Conservation (phyloP, 1,140 invertebrate species). For the Drosophila sulfurigaster region DNA sequence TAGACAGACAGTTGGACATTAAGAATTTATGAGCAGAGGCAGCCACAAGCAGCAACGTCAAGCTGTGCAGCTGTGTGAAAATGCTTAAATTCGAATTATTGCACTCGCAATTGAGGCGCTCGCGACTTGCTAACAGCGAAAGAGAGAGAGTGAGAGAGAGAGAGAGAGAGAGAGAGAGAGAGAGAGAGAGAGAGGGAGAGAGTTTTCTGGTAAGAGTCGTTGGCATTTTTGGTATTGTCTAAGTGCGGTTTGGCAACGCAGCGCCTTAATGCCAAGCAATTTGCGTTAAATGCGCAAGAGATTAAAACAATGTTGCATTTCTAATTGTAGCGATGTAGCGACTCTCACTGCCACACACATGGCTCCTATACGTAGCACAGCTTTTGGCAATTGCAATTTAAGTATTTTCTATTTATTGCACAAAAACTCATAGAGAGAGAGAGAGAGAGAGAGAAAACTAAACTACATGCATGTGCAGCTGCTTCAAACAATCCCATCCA, state of each 20-base stretch:
- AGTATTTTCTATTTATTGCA: conserved; percentile 78
- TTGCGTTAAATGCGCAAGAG: conserved; percentile 82
- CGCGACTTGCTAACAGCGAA: too few species aligned
- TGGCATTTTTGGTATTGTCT: conserved; percentile 35
- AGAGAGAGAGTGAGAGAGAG: too few species aligned
- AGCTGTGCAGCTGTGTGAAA: conserved; percentile 58
- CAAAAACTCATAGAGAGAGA: conserved; percentile 4
- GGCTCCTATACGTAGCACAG: conserved; percentile 49
- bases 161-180: too few species aligned
- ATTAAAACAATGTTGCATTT: conserved; percentile 84
- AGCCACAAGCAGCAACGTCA: conserved; percentile 1
- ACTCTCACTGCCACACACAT: conserved; percentile 45
- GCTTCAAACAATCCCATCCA: conserved; percentile 18
- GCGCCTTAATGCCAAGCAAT: conserved; percentile 78
- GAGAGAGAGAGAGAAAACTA: neutral
- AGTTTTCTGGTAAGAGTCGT: conserved; percentile 18
- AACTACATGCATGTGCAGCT: conserved; percentile 18
- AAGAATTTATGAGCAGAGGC: conserved; percentile 37
- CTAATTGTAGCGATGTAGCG: conserved; percentile 69
- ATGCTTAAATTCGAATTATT: conserved; percentile 80
- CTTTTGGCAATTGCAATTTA: conserved; percentile 64
- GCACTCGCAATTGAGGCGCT: conserved; percentile 48
- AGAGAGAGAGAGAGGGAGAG: too few species aligned
- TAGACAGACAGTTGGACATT: conserved; percentile 37
- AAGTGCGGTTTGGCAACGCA: conserved; percentile 58